These are phyloP conservation scores for Thalassoma bifasciatum DNA, from an alignment of 2,113 vertebrate species.

Conservation along the genomic window DNA sequence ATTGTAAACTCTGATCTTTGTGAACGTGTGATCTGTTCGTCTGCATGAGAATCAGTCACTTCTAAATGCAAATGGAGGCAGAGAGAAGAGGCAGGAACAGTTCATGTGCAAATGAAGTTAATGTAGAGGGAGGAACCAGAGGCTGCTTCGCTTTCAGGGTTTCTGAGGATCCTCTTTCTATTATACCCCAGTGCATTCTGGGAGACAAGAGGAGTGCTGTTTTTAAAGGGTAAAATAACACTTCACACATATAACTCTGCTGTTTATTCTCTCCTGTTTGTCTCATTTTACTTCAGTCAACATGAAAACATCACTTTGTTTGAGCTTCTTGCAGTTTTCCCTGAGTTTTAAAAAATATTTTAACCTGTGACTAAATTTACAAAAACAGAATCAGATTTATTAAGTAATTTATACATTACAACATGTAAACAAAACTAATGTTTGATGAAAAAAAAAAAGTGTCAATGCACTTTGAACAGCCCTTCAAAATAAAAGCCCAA, in stretches of 20 bases:
- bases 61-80: constrained; percentile 38
- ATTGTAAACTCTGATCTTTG: neutral
- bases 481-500: no score
- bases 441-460: no score
- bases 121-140: constrained; percentile 4
- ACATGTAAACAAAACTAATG: no score
- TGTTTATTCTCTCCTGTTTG: no score
- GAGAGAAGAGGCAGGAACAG: constrained; percentile 24
- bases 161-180: neutral
- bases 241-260: neutral
- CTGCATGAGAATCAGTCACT: constrained; percentile 21
- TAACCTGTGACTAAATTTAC: no score
- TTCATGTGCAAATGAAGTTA: constrained; percentile 56
- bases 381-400: no score
- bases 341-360: no score
- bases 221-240: constrained; percentile 4
- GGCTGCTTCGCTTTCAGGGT: constrained; percentile 18
- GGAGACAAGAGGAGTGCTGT: neutral
- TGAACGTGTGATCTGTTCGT: neutral
- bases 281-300: no score
- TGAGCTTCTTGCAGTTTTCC: no score
- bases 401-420: no score
- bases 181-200: neutral
- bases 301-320: no score
- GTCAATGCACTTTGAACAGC: no score